phyloP scores from a whole-genome alignment of 2,888 invertebrate genomes.

The Phytoseiulus persimilis region DNA sequence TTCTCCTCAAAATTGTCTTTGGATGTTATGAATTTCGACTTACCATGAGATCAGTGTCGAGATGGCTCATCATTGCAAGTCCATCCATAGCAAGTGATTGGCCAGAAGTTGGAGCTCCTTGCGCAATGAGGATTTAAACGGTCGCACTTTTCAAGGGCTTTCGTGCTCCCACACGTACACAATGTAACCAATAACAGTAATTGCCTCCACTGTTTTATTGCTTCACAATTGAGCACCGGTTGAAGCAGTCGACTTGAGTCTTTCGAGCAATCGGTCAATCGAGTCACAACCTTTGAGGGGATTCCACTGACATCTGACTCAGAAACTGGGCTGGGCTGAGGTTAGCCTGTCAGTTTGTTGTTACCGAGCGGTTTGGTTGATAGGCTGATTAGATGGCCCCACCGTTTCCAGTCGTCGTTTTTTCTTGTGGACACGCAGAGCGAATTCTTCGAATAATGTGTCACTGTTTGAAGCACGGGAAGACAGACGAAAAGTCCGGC shows the following conservation, averaged over 20 bases:
- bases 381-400: too few species aligned
- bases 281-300: background rate
- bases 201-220: background rate
- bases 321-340: too few species aligned
- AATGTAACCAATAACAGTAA: background rate
- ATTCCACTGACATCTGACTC: background rate
- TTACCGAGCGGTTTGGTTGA: too few species aligned
- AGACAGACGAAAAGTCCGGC: background rate
- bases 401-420: too few species aligned
- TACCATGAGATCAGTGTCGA: slow-evolving; percentile 35
- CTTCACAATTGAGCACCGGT: background rate
- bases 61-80: slow-evolving; percentile 35
- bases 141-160: background rate
- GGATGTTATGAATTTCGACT: background rate
- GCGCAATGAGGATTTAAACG: background rate
- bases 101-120: background rate
- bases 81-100: background rate
- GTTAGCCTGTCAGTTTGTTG: too few species aligned
- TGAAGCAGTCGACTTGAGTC: background rate
- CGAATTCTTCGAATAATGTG: too few species aligned
- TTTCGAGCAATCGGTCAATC: background rate
- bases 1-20: too few species aligned
- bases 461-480: background rate
- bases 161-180: background rate
- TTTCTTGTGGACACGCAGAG: too few species aligned